Evolutionary conservation across 2,113 vertebrate genomes (phyloP).

Genomic region (Coreoperca whiteheadi): DNA sequence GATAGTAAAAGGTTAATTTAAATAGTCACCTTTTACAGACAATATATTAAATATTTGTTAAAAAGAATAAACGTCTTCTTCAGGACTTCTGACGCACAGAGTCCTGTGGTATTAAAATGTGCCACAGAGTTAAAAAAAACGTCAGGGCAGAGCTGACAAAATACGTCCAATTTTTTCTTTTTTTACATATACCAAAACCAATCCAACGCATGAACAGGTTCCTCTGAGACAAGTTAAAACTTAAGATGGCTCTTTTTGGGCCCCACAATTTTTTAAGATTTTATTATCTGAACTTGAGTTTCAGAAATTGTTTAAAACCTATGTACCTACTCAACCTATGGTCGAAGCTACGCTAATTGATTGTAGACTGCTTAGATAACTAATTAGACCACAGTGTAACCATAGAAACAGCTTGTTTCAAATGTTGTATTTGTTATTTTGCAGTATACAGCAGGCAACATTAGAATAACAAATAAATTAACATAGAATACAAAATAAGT

Average conservation of each 20-base stretch:
- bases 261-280: neutral
- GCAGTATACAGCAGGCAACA: slow-evolving; percentile 69
- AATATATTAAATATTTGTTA: neutral
- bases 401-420: slow-evolving; percentile 60
- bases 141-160: neutral
- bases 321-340: neutral
- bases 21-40: neutral
- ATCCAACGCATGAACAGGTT: neutral
- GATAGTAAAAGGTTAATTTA: neutral
- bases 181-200: neutral
- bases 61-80: neutral
- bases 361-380: slow-evolving; percentile 4
- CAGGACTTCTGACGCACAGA: neutral
- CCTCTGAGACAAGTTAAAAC: neutral
- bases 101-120: neutral
- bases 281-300: neutral
- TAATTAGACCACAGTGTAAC: slow-evolving; percentile 27
- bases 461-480: slow-evolving; percentile 74
- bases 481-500: slow-evolving; percentile 67
- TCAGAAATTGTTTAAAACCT: neutral
- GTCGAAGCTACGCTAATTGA: neutral
- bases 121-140: neutral
- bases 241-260: neutral
- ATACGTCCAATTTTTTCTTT: neutral
- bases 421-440: slow-evolving; percentile 70